Evolutionary conservation across 2,888 invertebrate genomes (phyloP).

Genomic region (Drosophila pseudotalamancana): DNA sequence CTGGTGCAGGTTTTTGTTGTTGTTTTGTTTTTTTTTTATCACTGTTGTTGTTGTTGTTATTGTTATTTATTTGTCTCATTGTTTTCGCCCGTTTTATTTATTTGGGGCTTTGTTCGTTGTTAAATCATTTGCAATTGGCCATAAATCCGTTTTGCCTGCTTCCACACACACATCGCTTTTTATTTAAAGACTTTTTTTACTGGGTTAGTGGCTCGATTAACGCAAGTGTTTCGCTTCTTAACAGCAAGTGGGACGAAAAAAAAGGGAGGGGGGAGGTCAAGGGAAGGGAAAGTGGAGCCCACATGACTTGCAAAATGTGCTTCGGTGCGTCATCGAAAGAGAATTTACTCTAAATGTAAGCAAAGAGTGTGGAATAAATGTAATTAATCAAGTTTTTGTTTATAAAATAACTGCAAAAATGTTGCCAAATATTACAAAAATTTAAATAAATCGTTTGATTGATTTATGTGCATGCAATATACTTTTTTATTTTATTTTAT

Average conservation of each 20-base stretch:
- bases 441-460: too few relatives aligned
- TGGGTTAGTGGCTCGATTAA: conserved; percentile 35
- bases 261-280: background rate
- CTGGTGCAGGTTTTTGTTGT: conserved; percentile 59
- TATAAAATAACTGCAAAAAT: too few relatives aligned
- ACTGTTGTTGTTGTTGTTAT: conserved; percentile 9
- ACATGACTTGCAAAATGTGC: conserved; percentile 46
- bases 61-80: conserved; percentile 23
- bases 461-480: too few relatives aligned
- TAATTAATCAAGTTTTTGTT: too few relatives aligned
- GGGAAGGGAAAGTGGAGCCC: background rate
- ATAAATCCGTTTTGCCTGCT: conserved; percentile 40
- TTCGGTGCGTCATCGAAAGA: too few relatives aligned
- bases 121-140: conserved; percentile 68
- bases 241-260: too few relatives aligned
- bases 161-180: conserved; percentile 8
- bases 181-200: conserved; percentile 15
- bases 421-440: too few relatives aligned
- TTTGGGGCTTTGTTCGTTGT: conserved; percentile 39
- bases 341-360: too few relatives aligned
- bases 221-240: background rate
- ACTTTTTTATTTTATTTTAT: too few relatives aligned
- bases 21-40: conserved; percentile 15
- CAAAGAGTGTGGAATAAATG: too few relatives aligned
- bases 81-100: conserved; percentile 8